Evolutionary conservation across 1,140 invertebrate genomes (phyloP).

Genomic region (Parasteatoda tepidariorum): DNA sequence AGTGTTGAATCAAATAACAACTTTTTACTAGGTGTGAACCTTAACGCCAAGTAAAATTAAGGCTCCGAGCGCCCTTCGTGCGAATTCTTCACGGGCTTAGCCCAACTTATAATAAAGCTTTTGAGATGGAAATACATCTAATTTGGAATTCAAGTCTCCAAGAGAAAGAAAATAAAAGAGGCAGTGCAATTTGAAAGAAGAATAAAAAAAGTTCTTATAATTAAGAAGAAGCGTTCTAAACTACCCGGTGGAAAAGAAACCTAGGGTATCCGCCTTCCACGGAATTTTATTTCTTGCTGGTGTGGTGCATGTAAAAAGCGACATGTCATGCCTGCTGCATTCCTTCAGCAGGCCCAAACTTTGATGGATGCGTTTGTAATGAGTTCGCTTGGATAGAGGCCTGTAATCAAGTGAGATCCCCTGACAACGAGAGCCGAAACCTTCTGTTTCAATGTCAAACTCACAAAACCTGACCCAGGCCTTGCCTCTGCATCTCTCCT

Average conservation of each 20-base stretch:
- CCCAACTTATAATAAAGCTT: too few relatives aligned
- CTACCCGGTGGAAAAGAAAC: too few relatives aligned
- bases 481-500: neutral
- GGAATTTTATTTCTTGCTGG: neutral
- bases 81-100: too few relatives aligned
- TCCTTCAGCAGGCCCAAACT: neutral
- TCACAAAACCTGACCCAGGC: neutral
- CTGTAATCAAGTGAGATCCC: conserved; percentile 19
- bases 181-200: too few relatives aligned
- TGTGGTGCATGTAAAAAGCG: neutral
- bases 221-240: neutral
- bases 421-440: neutral
- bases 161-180: too few relatives aligned
- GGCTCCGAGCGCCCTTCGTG: too few relatives aligned
- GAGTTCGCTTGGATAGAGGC: neutral
- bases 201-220: neutral
- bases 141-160: too few relatives aligned
- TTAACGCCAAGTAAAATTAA: too few relatives aligned
- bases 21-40: too few relatives aligned
- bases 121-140: too few relatives aligned
- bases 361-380: conserved; percentile 47
- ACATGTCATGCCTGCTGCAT: neutral
- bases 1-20: too few relatives aligned
- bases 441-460: neutral
- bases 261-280: too few relatives aligned